phyloP scores from a whole-genome alignment of 2,888 invertebrate genomes.

The Metalampra italica region DNA sequence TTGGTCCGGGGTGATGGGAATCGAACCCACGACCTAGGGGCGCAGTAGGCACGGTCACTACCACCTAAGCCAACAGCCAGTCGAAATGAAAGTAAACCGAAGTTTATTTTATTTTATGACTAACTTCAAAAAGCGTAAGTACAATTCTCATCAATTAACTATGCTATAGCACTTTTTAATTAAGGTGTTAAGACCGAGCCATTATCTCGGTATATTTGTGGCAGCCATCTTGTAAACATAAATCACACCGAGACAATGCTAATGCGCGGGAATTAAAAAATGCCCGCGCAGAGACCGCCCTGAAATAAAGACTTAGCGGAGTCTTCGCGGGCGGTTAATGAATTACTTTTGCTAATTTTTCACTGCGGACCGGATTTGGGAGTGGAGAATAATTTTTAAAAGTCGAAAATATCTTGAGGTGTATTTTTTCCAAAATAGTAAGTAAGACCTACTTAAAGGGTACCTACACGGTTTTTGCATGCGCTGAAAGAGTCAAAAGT shows the following conservation, averaged over 20 bases:
- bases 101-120: too few relatives aligned
- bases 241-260: slow-evolving; percentile 71
- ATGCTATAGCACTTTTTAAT: slow-evolving; percentile 57
- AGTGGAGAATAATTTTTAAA: neutral
- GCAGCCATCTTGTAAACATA: slow-evolving; percentile 33
- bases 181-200: slow-evolving; percentile 65
- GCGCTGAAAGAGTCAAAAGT: too few relatives aligned
- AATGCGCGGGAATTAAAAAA: slow-evolving; percentile 75
- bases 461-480: too few relatives aligned
- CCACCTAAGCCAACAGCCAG: too few relatives aligned
- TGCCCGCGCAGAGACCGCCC: slow-evolving; percentile 55
- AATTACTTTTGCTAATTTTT: slow-evolving; percentile 75
- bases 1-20: too few relatives aligned
- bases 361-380: slow-evolving; percentile 37
- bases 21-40: too few relatives aligned
- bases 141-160: slow-evolving; percentile 50
- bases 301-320: slow-evolving; percentile 70
- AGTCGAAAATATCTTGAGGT: too few relatives aligned
- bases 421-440: too few relatives aligned
- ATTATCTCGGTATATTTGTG: slow-evolving; percentile 65
- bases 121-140: slow-evolving; percentile 19
- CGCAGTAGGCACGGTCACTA: too few relatives aligned
- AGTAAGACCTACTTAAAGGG: too few relatives aligned
- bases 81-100: too few relatives aligned
- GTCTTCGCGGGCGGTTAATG: slow-evolving; percentile 72